phyloP scores from a whole-genome alignment of 2,113 vertebrate genomes.

The Lethenteron camtschaticum region DNA sequence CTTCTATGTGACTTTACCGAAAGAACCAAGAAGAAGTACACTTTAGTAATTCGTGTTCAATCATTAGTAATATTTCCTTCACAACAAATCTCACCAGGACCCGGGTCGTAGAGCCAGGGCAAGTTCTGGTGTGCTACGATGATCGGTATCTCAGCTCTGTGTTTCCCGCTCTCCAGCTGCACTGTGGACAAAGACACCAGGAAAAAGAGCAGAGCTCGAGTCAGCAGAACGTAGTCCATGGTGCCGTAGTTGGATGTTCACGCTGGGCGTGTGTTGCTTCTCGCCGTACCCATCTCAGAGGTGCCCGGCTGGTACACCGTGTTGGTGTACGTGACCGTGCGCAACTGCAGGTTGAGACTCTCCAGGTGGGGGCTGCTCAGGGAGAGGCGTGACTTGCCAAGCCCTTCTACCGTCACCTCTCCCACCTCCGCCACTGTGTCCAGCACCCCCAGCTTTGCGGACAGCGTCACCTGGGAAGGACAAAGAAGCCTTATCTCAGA shows the following conservation, averaged over 20 bases:
- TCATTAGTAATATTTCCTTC: no score
- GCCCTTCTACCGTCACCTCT: slow-evolving; percentile 14
- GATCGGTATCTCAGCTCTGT: slow-evolving; percentile 22
- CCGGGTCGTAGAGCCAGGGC: slow-evolving; percentile 14
- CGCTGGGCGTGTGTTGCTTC: slow-evolving; percentile 7
- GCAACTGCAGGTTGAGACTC: slow-evolving; percentile 20
- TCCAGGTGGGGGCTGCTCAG: slow-evolving; percentile 14
- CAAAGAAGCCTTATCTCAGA: neutral
- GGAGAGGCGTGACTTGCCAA: slow-evolving; percentile 15
- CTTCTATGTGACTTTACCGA: no score
- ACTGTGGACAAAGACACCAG: slow-evolving; percentile 11
- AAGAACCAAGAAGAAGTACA: no score
- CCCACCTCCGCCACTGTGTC: slow-evolving; percentile 12
- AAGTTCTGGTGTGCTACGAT: slow-evolving; percentile 13
- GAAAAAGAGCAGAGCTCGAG: no score
- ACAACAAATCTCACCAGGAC: slow-evolving; percentile 23
- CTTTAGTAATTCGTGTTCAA: no score
- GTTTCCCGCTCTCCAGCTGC: slow-evolving; percentile 2
- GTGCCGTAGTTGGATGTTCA: neutral
- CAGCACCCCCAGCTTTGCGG: slow-evolving; percentile 20
- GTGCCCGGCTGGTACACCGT: slow-evolving; percentile 17
- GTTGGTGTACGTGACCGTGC: slow-evolving; percentile 24
- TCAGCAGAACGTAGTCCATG: slow-evolving; percentile 12
- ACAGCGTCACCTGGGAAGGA: slow-evolving; percentile 19
- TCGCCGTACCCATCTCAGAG: slow-evolving; percentile 21